These are phyloP conservation scores for Ectemnius continuus DNA, from an alignment of 2,888 invertebrate genomes.

Conservation along the genomic window DNA sequence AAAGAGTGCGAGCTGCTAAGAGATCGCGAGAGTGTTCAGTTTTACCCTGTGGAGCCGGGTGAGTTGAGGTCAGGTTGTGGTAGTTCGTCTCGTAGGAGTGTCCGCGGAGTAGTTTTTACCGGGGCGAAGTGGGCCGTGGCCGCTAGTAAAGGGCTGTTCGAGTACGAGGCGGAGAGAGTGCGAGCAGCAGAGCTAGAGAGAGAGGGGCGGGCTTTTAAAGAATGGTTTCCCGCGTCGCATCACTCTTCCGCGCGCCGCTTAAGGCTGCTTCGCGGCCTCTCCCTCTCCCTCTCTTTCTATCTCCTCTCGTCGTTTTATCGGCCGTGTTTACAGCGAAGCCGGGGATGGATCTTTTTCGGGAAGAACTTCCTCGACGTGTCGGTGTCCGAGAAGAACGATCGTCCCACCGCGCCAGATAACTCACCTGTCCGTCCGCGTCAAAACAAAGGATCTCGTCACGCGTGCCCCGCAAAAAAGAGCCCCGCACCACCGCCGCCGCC, in stretches of 20 bases:
- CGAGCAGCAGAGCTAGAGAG: no score
- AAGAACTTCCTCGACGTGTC: slow-evolving; percentile 65
- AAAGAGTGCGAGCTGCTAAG: no score
- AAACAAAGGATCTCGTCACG: slow-evolving; percentile 67
- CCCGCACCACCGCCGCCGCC: slow-evolving; percentile 22
- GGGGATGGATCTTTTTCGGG: slow-evolving; percentile 69
- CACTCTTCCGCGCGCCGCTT: slow-evolving; percentile 69
- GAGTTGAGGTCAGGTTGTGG: slow-evolving; percentile 12
- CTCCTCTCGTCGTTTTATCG: slow-evolving; percentile 67
- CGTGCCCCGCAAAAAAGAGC: slow-evolving; percentile 43
- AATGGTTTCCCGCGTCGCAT: slow-evolving; percentile 73
- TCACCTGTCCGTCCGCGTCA: slow-evolving; percentile 68
- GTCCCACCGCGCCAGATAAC: slow-evolving; percentile 64
- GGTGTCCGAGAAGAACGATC: slow-evolving; percentile 69
- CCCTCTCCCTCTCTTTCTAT: neutral
- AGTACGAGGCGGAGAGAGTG: slow-evolving; percentile 19
- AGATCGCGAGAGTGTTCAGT: no score
- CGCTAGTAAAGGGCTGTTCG: slow-evolving; percentile 50
- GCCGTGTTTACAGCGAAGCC: slow-evolving; percentile 68
- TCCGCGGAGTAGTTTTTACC: slow-evolving; percentile 59
- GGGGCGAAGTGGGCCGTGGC: slow-evolving; percentile 51
- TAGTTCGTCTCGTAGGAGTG: slow-evolving; percentile 55
- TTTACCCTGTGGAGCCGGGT: no score
- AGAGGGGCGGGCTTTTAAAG: slow-evolving; percentile 65
- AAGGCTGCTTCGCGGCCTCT: slow-evolving; percentile 42